These are phyloP conservation scores for Pararge aegeria DNA, from an alignment of 1,140 invertebrate genomes.

Conservation along the genomic window DNA sequence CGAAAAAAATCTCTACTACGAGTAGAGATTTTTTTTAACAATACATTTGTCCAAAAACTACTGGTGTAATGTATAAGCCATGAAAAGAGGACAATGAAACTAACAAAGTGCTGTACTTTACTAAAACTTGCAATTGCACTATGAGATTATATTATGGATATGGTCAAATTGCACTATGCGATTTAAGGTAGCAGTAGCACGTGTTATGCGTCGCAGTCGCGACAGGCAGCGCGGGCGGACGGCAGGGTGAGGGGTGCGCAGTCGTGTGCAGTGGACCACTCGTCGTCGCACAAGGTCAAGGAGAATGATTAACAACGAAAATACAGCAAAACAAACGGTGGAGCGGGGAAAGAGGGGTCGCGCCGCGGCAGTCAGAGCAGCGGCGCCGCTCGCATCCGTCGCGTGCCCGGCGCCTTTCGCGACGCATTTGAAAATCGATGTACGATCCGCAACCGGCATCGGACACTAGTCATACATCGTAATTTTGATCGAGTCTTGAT, in stretches of 20 bases:
- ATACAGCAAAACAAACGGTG: slow-evolving; percentile 79
- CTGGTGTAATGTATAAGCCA: no score
- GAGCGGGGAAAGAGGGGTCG: slow-evolving; percentile 58
- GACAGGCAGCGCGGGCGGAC: slow-evolving; percentile 59
- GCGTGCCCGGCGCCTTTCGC: slow-evolving; percentile 59
- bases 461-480: slow-evolving; percentile 55
- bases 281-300: slow-evolving; percentile 78
- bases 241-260: slow-evolving; percentile 69
- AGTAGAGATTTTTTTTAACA: no score
- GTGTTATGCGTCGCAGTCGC: slow-evolving; percentile 54
- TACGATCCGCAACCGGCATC: slow-evolving; percentile 67
- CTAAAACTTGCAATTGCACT: neutral
- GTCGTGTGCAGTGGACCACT: slow-evolving; percentile 79
- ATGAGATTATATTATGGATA: slow-evolving; percentile 5
- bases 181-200: slow-evolving; percentile 49
- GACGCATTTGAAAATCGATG: slow-evolving; percentile 75
- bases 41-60: no score
- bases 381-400: slow-evolving; percentile 66
- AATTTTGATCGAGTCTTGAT: slow-evolving; percentile 55
- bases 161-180: slow-evolving; percentile 43
- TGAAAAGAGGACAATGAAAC: no score
- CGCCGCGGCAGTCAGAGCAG: slow-evolving; percentile 67
- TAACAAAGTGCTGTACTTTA: no score
- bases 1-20: no score
- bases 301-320: slow-evolving; percentile 80